Percentiles rank a stretch among this genome's conserved stretches.
Evolutionary conservation across 2,888 invertebrate genomes (phyloP).

Genomic region (Sphaerophoria rueppellii): DNA sequence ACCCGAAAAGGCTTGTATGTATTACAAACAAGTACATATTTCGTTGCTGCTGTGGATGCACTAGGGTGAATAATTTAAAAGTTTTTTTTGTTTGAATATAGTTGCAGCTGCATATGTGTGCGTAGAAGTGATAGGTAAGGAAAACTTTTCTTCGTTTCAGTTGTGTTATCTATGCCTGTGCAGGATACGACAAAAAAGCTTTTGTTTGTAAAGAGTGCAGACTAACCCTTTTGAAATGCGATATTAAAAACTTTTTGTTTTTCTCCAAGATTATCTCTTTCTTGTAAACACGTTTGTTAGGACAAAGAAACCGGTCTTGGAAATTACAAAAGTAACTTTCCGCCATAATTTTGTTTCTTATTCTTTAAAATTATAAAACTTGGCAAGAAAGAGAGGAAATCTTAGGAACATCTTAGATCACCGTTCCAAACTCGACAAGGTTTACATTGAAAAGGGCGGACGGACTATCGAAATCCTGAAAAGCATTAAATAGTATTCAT

Average conservation of each 20-base stretch:
- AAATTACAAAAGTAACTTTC: too few relatives aligned
- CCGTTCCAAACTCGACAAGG: too few relatives aligned
- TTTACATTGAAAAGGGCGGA: too few relatives aligned
- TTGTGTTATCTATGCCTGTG: conserved; percentile 11
- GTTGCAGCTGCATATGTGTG: conserved; percentile 40
- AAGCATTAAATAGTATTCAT: too few relatives aligned
- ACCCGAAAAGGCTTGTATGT: conserved; percentile 47
- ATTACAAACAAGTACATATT: conserved; percentile 30
- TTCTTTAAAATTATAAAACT: too few relatives aligned
- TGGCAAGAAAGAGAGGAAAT: too few relatives aligned
- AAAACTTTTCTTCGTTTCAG: not conserved
- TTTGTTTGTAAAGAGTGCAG: conserved; percentile 6
- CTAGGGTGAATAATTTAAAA: conserved; percentile 65
- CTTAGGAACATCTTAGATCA: too few relatives aligned
- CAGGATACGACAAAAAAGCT: conserved; percentile 23
- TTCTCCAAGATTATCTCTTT: conserved; percentile 7
- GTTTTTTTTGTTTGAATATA: conserved; percentile 27
- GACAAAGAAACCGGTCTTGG: not conserved
- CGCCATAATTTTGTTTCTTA: too few relatives aligned
- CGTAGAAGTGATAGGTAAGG: conserved; percentile 52
- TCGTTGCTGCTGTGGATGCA: conserved; percentile 43
- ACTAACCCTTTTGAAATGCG: conserved; percentile 21
- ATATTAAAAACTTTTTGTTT: conserved; percentile 35
- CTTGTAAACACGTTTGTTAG: conserved; percentile 22
- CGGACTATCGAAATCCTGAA: too few relatives aligned